A percentile compares a stretch with the other conserved stretches of the same genome.
Evolutionary conservation across 2,113 vertebrate genomes (phyloP).

Genomic region (Microcebus jonahi): DNA sequence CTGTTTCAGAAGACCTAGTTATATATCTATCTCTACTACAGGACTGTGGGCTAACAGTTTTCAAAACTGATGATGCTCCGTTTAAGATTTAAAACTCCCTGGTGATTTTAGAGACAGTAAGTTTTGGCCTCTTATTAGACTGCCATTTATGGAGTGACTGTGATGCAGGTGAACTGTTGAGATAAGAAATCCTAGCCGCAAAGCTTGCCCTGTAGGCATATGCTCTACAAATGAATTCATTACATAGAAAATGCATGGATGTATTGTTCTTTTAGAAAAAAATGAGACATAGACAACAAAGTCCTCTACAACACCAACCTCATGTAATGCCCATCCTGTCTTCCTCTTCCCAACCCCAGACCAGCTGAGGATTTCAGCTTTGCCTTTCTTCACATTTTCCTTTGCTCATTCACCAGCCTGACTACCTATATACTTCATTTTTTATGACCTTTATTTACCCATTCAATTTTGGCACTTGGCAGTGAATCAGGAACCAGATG

Average conservation of each 20-base stretch:
- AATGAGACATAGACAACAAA: neutral
- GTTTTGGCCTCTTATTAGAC: neutral
- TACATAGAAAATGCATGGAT: neutral
- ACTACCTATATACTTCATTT: neutral
- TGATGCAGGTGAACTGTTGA: neutral
- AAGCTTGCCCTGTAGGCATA: neutral
- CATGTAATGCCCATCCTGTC: neutral
- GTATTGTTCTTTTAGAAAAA: neutral
- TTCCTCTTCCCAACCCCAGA: neutral
- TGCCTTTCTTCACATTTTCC: neutral
- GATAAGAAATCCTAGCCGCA: neutral
- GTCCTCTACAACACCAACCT: neutral
- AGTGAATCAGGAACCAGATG: constrained; percentile 48
- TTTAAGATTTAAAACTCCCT: constrained; percentile 22
- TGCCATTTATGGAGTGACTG: neutral
- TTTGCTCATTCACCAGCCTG: neutral
- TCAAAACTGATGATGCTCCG: neutral
- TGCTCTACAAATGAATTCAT: neutral
- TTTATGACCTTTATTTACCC: constrained; percentile 51
- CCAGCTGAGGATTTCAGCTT: neutral
- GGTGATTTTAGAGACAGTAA: neutral
- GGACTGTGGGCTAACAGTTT: neutral
- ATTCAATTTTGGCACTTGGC: constrained; percentile 39
- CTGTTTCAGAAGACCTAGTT: neutral
- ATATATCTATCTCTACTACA: neutral